Conservation (phyloP, 2,113 vertebrate genomes). For the Pollachius pollachius region DNA sequence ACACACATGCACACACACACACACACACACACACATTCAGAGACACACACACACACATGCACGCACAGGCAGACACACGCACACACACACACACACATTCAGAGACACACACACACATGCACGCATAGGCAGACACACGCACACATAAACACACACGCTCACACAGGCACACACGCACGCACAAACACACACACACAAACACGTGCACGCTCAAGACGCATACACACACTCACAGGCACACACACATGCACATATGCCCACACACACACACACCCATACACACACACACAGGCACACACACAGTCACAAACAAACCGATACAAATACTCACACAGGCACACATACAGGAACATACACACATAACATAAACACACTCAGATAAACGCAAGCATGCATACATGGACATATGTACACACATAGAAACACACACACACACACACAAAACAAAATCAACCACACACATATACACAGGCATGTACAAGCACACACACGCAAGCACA, state of each 20-base stretch:
- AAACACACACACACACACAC: conserved; percentile 19
- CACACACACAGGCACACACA: too few relatives aligned
- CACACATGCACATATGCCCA: conserved; percentile 66
- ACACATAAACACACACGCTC: too few relatives aligned
- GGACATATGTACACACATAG: background rate
- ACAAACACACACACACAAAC: conserved; percentile 14
- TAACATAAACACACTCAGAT: too few relatives aligned
- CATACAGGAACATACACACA: too few relatives aligned
- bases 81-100: conserved; percentile 17
- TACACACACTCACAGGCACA: conserved; percentile 15
- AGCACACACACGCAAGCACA: too few relatives aligned
- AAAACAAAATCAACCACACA: conserved; percentile 5
- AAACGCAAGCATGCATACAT: too few relatives aligned
- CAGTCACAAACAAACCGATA: conserved; percentile 19
- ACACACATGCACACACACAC: too few relatives aligned
- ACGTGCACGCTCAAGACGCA: background rate
- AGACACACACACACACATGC: too few relatives aligned
- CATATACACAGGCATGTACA: conserved; percentile 66
- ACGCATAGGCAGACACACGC: too few relatives aligned
- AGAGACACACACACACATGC: conserved; percentile 11
- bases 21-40: too few relatives aligned
- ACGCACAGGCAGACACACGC: conserved; percentile 2
- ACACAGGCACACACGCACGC: too few relatives aligned
- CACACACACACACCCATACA: too few relatives aligned
- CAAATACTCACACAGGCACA: conserved; percentile 11